phyloP scores from a whole-genome alignment of 30 jellyfish, hydroid and myxozoan species.

The Catostylus mosaicus region DNA sequence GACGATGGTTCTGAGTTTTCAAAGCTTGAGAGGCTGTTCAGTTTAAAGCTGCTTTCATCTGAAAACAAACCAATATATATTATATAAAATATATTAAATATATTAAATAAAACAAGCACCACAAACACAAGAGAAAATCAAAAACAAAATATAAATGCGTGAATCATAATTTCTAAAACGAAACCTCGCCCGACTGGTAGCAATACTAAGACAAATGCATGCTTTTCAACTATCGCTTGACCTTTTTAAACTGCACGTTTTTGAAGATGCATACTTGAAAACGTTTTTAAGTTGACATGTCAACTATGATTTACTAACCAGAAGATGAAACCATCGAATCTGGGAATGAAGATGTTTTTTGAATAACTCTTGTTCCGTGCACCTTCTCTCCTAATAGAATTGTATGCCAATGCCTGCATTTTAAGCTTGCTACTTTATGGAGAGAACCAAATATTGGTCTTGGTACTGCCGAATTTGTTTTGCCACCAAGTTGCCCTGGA shows the following conservation, averaged over 20 bases:
- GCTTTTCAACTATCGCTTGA: no score
- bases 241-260: no score
- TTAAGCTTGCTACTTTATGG: constrained; percentile 84
- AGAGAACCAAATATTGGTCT: constrained; percentile 92
- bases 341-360: constrained; percentile 62
- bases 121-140: no score
- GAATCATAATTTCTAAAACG: not conserved
- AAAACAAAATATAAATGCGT: no score
- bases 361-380: constrained; percentile 78
- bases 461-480: constrained; percentile 73
- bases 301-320: constrained; percentile 3
- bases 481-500: constrained; percentile 67
- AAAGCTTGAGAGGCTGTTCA: constrained; percentile 45
- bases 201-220: no score
- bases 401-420: constrained; percentile 88
- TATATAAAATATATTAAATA: not conserved
- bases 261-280: no score
- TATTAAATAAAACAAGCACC: not conserved
- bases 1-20: constrained; percentile 5
- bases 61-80: not conserved
- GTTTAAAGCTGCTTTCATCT: constrained; percentile 40
- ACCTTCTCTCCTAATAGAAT: constrained; percentile 74
- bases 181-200: no score
- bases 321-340: constrained; percentile 59
- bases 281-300: no score